A percentile compares a stretch with the other conserved stretches of the same genome.
Evolutionary conservation across 2,113 vertebrate species (phyloP).

Genomic region (Campylomormyrus numenius): DNA sequence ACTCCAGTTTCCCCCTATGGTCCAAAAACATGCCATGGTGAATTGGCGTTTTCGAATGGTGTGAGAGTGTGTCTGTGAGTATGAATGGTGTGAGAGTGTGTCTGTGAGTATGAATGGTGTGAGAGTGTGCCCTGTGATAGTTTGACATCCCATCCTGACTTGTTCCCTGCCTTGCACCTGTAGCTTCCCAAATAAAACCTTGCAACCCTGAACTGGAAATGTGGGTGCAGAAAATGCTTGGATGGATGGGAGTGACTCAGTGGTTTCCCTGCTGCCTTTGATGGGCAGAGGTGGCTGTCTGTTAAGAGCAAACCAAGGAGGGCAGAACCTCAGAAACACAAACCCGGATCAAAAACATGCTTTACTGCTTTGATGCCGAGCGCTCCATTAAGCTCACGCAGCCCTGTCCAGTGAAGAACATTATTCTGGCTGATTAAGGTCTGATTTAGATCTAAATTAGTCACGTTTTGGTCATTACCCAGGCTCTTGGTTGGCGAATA

Average conservation of each 20-base stretch:
- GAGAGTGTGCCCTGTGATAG: too few species aligned
- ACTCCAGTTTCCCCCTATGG: not conserved
- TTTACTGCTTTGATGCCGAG: constrained; percentile 33
- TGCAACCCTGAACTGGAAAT: not conserved
- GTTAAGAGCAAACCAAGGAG: not conserved
- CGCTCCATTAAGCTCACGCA: constrained; percentile 23
- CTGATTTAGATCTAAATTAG: constrained; percentile 41
- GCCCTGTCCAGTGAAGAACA: constrained; percentile 37
- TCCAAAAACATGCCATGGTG: not conserved
- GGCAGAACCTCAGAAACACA: constrained; percentile 18
- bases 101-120: too few species aligned
- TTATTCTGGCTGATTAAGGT: constrained; percentile 37
- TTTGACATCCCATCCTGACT: not conserved
- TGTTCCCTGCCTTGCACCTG: not conserved
- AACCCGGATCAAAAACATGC: constrained; percentile 41
- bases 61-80: too few species aligned
- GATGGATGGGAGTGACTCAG: not conserved
- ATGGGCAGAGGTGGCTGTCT: not conserved
- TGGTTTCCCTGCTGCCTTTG: not conserved
- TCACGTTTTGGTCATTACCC: constrained; percentile 36
- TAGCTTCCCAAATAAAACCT: not conserved
- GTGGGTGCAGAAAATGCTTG: not conserved
- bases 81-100: too few species aligned
- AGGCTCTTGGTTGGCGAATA: constrained; percentile 20
- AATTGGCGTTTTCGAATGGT: not conserved